Percentiles rank a stretch among this genome's conserved stretches.
Conservation (phyloP, 2,113 vertebrate genomes). For the Oncorhynchus tshawytscha region DNA sequence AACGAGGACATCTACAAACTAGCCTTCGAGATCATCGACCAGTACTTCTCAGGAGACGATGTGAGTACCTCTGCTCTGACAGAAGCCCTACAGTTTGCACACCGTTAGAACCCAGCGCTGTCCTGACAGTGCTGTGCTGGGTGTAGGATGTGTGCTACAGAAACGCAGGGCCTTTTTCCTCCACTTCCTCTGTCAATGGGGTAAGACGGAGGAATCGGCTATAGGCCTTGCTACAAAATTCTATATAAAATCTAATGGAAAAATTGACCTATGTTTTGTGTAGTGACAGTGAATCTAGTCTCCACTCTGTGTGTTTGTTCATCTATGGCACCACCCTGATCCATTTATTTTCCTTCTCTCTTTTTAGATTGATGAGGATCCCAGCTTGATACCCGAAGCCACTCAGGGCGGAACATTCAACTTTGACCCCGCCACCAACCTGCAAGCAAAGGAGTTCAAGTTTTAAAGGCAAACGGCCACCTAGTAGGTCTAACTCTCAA, state of each 20-base stretch:
- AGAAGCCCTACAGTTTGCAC: constrained; percentile 63
- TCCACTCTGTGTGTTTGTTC: not conserved
- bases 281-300: not conserved
- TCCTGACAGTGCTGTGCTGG: constrained; percentile 66
- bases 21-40: constrained; percentile 93
- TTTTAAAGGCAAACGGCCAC: constrained; percentile 71
- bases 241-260: not conserved
- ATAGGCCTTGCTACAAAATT: constrained; percentile 72
- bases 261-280: too few relatives aligned
- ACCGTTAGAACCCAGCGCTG: constrained; percentile 85
- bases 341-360: not conserved
- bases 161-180: constrained; percentile 61
- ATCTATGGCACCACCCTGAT: not conserved
- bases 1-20: constrained; percentile 93
- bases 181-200: constrained; percentile 42
- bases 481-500: constrained; percentile 67
- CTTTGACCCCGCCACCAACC: constrained; percentile 86
- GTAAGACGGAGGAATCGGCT: constrained; percentile 58
- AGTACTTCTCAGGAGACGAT: constrained; percentile 92
- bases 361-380: constrained; percentile 86
- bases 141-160: constrained; percentile 90
- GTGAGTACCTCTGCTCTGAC: constrained; percentile 70
- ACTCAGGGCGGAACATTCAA: constrained; percentile 90
- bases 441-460: constrained; percentile 91
- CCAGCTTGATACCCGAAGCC: constrained; percentile 86